phyloP scores from a whole-genome alignment of 2,888 invertebrate species.

The Scaptomyza caliginosa region DNA sequence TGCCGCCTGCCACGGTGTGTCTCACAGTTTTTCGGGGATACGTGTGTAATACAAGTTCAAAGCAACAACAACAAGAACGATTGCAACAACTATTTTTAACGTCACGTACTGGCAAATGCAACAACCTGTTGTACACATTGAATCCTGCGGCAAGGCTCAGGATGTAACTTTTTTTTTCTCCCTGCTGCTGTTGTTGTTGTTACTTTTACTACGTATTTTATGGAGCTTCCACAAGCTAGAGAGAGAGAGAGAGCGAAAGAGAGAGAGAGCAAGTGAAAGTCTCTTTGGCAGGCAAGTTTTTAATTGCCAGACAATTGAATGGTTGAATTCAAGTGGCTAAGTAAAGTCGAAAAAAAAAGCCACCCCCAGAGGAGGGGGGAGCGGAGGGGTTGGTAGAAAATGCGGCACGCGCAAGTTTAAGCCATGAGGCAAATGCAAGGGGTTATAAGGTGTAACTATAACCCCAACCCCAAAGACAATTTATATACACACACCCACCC shows the following conservation, averaged over 20 bases:
- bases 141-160: constrained; percentile 58
- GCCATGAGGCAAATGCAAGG: constrained; percentile 29
- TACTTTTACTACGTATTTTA: constrained; percentile 15
- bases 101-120: constrained; percentile 67
- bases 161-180: constrained; percentile 27
- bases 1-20: constrained; percentile 2
- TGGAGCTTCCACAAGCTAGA: constrained; percentile 1
- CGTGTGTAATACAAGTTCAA: constrained; percentile 78
- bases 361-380: constrained; percentile 5
- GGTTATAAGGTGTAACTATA: constrained; percentile 54
- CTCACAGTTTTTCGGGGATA: constrained; percentile 50
- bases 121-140: constrained; percentile 69
- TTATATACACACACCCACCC: too few species aligned
- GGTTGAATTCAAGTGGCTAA: constrained; percentile 31
- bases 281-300: constrained; percentile 61
- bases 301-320: constrained; percentile 73
- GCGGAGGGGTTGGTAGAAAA: constrained; percentile 26
- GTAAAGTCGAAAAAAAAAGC: background rate
- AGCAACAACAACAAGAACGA: constrained; percentile 54
- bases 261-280: constrained; percentile 61
- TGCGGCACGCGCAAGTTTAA: constrained; percentile 36
- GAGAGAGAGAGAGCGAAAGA: constrained; percentile 56
- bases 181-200: background rate
- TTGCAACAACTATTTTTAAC: constrained; percentile 73
- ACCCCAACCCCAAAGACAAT: background rate